These are phyloP conservation scores for Drosophila anomalata DNA, from an alignment of 2,888 invertebrate species.

Conservation along the genomic window DNA sequence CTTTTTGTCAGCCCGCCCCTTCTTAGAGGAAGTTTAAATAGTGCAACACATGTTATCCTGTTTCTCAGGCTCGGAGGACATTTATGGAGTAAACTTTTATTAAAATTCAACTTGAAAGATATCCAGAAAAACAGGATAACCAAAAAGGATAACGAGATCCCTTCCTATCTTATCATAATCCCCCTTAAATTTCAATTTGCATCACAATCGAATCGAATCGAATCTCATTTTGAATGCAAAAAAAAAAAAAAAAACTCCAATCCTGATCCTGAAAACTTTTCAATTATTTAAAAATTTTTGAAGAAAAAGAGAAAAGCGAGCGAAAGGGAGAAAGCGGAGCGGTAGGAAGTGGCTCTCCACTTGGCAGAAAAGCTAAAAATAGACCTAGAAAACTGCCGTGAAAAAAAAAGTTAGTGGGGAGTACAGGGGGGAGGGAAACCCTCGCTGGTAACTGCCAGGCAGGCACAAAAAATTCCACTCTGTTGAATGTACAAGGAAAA, in stretches of 20 bases:
- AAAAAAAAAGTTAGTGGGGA: conserved; percentile 12
- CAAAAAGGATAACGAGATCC: background rate
- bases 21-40: conserved; percentile 6
- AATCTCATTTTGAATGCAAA: conserved; percentile 44
- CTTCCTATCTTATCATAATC: conserved; percentile 26
- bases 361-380: conserved; percentile 56
- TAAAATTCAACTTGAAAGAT: background rate
- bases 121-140: background rate
- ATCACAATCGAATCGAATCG: conserved; percentile 25
- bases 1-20: background rate
- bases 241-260: conserved; percentile 42
- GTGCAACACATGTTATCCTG: conserved; percentile 48
- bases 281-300: conserved; percentile 45
- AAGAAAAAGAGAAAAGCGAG: background rate
- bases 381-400: conserved; percentile 34
- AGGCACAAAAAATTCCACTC: conserved; percentile 53
- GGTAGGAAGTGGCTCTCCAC: conserved; percentile 13
- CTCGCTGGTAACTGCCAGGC: conserved; percentile 1
- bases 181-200: conserved; percentile 36
- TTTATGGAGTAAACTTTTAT: background rate
- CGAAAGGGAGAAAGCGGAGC: background rate
- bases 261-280: conserved; percentile 40
- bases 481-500: conserved; percentile 62
- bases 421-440: conserved; percentile 39
- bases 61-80: background rate